phyloP scores from a whole-genome alignment of 2,888 invertebrate species.

The Dorcus parallelipipedus region DNA sequence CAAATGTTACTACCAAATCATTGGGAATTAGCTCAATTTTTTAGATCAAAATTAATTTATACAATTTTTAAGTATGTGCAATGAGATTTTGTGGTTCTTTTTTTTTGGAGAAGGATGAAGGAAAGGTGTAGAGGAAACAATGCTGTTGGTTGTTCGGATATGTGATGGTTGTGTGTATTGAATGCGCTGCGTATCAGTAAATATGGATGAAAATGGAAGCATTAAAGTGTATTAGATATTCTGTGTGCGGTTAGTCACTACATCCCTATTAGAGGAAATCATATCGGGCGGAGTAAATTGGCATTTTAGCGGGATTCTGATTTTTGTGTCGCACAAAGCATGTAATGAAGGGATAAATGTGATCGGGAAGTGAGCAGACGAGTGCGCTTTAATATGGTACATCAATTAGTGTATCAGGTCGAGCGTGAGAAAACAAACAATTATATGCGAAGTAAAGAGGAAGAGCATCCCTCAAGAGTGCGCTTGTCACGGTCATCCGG shows the following conservation, averaged over 20 bases:
- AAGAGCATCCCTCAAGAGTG: conserved; percentile 45
- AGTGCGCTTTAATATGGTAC: conserved; percentile 48
- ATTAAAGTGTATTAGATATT: conserved; percentile 22
- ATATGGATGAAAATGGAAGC: conserved; percentile 5
- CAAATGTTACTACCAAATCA: too few relatives aligned
- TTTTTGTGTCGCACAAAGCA: conserved; percentile 40
- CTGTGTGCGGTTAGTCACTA: conserved; percentile 25
- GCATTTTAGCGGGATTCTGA: conserved; percentile 41
- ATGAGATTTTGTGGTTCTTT: too few relatives aligned
- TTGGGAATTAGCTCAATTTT: too few relatives aligned
- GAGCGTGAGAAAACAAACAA: conserved; percentile 52
- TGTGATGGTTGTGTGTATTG: neutral
- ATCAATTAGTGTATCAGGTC: conserved; percentile 49
- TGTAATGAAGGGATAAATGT: conserved; percentile 37
- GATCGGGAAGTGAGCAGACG: conserved; percentile 38
- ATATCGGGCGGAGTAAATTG: conserved; percentile 43
- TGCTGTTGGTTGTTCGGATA: neutral
- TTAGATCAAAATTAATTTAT: too few relatives aligned
- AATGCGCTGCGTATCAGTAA: neutral
- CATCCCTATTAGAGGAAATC: conserved; percentile 41
- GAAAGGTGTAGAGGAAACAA: too few relatives aligned
- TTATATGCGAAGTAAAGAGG: conserved; percentile 43
- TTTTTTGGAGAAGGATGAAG: too few relatives aligned
- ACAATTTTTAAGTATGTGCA: too few relatives aligned
- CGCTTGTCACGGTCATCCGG: conserved; percentile 47